Evolutionary conservation across 2,888 invertebrate species (phyloP).

Genomic region (Heliconius charithonia): DNA sequence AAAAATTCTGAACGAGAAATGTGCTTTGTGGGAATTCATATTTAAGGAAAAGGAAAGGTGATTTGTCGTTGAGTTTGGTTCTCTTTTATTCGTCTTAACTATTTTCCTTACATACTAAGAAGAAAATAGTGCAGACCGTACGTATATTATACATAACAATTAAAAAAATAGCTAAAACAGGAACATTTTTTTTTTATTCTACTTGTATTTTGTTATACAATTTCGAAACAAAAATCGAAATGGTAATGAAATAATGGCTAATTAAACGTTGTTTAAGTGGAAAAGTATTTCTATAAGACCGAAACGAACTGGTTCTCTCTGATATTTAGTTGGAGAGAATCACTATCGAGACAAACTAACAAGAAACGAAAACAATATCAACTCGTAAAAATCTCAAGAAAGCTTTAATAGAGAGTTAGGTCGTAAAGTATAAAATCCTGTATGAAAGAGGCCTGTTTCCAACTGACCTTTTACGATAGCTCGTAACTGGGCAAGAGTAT

Average conservation of each 20-base stretch:
- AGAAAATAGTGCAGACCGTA: not conserved
- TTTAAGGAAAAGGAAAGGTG: not conserved
- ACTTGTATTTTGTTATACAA: no score
- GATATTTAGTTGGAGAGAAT: no score
- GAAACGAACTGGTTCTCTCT: no score
- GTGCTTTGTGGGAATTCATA: not conserved
- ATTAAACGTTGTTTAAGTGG: no score
- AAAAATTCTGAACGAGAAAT: slow-evolving; percentile 13
- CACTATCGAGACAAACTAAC: no score
- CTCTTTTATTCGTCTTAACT: not conserved
- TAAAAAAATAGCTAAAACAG: no score
- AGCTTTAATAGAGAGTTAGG: slow-evolving; percentile 62
- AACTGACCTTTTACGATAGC: slow-evolving; percentile 53
- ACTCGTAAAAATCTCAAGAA: slow-evolving; percentile 57
- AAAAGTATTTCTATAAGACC: no score
- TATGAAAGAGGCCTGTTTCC: slow-evolving; percentile 60
- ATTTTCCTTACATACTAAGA: not conserved
- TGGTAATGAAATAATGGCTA: no score
- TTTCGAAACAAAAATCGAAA: no score
- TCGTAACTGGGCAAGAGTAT: slow-evolving; percentile 48
- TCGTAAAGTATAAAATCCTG: slow-evolving; percentile 68
- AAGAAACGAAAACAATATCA: slow-evolving; percentile 57
- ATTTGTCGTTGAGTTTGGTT: not conserved
- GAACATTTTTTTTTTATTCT: no score
- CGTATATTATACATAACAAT: not conserved